Conservation (phyloP, 2,113 vertebrate genomes). For the Otolemur garnettii region DNA sequence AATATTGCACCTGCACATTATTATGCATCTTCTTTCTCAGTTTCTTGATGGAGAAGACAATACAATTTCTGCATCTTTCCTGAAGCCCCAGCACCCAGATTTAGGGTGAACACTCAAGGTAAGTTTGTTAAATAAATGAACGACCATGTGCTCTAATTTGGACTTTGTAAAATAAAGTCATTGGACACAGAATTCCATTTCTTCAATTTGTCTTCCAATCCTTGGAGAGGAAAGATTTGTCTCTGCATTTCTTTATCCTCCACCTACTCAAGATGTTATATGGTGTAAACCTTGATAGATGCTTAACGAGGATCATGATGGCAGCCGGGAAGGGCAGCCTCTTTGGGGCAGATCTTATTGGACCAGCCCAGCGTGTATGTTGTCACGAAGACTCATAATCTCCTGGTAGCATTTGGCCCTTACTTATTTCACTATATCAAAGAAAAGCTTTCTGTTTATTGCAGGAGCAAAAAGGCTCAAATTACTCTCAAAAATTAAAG, state of each 20-base stretch:
- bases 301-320: not conserved
- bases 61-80: not conserved
- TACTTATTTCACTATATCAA: not conserved
- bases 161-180: conserved; percentile 40
- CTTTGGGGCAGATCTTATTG: not conserved
- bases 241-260: not conserved
- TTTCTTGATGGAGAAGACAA: conserved; percentile 20
- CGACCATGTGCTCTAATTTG: not conserved
- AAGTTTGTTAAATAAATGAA: not conserved
- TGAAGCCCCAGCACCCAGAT: not conserved
- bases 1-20: not conserved
- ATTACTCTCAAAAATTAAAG: not conserved
- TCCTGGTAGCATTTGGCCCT: not conserved
- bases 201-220: not conserved
- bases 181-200: not conserved
- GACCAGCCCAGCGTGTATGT: conserved; percentile 3
- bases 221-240: conserved; percentile 6
- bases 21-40: not conserved
- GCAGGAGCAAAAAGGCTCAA: not conserved
- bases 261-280: not conserved
- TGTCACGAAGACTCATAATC: not conserved
- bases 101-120: not conserved
- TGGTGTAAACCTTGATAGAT: not conserved
- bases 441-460: conserved; percentile 41
- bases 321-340: not conserved